These are phyloP conservation scores for Triplophysa rosa DNA, from an alignment of 2,113 vertebrate species.

Conservation along the genomic window DNA sequence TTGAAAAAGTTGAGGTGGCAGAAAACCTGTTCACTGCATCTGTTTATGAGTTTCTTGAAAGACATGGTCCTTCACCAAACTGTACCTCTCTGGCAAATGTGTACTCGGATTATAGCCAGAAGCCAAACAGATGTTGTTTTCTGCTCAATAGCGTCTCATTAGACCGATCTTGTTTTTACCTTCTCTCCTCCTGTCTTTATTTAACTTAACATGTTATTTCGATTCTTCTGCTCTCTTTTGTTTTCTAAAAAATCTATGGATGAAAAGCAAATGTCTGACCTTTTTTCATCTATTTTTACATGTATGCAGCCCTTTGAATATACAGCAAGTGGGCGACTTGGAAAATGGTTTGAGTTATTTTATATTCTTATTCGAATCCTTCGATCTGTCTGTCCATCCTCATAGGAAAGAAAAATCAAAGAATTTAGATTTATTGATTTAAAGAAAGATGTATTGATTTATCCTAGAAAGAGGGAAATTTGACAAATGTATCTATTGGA, in stretches of 20 bases:
- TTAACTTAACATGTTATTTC: slow-evolving; percentile 1
- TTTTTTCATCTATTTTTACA: background rate
- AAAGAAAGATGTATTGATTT: no score
- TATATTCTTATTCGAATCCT: no score
- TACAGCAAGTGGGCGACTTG: no score
- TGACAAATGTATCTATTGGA: no score
- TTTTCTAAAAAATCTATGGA: background rate
- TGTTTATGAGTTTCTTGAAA: slow-evolving; percentile 56
- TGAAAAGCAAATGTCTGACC: background rate
- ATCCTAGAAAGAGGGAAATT: no score
- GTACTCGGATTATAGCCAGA: slow-evolving; percentile 73
- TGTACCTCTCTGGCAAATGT: slow-evolving; percentile 71
- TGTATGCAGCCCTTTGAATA: background rate
- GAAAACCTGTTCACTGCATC: slow-evolving; percentile 52
- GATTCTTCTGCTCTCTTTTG: slow-evolving; percentile 4
- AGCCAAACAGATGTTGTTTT: slow-evolving; percentile 82
- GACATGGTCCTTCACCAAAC: slow-evolving; percentile 63
- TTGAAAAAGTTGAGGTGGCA: slow-evolving; percentile 35
- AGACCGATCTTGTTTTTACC: slow-evolving; percentile 63
- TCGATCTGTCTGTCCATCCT: background rate
- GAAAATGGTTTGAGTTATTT: no score
- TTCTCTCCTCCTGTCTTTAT: slow-evolving; percentile 58
- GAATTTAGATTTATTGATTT: no score
- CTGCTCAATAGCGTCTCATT: slow-evolving; percentile 67
- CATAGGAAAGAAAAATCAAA: no score